phyloP scores from a whole-genome alignment of 2,797 vertebrate species.

The Carcharodon carcharias region DNA sequence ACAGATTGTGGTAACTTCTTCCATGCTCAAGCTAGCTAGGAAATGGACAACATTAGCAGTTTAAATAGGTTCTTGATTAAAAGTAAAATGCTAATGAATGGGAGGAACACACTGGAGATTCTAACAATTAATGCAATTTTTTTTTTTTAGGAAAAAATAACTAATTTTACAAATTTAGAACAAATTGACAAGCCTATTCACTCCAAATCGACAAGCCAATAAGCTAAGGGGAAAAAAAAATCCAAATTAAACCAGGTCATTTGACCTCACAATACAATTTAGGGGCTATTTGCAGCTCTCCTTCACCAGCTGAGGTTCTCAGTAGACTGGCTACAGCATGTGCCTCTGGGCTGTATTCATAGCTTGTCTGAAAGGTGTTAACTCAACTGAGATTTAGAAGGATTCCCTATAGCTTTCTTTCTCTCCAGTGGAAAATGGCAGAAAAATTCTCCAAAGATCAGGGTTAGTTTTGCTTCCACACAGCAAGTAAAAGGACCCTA shows the following conservation, averaged over 20 bases:
- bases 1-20: neutral
- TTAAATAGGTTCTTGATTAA: neutral
- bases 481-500: neutral
- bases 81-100: neutral
- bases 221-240: neutral
- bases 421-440: neutral
- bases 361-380: neutral
- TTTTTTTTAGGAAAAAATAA: neutral
- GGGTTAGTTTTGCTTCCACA: neutral
- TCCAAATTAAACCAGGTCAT: neutral
- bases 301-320: neutral
- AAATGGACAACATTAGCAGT: neutral
- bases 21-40: neutral
- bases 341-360: no score
- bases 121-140: neutral
- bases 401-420: neutral
- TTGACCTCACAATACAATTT: no score
- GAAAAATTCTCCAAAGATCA: neutral
- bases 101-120: neutral
- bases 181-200: neutral
- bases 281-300: no score
- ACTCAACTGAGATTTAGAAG: neutral
- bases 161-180: neutral
- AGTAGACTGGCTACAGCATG: neutral
- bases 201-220: neutral